These are phyloP conservation scores for Himantopus leucocephalus DNA, from an alignment of 2,113 vertebrate genomes.

Conservation along the genomic window DNA sequence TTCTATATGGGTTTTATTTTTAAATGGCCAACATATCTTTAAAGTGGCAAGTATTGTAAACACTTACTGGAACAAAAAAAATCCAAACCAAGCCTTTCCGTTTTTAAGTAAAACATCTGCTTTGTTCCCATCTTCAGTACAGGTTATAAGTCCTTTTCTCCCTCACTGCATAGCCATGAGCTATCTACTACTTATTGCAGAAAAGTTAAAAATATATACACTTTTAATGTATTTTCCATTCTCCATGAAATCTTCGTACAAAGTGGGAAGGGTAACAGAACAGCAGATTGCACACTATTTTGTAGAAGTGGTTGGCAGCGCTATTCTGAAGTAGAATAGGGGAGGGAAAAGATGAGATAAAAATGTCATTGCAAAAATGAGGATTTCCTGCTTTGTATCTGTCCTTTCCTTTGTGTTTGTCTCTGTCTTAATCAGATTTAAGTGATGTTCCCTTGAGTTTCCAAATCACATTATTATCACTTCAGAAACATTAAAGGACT, in stretches of 20 bases:
- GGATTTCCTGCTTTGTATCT: background rate
- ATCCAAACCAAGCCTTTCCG: background rate
- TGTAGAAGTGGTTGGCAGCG: background rate
- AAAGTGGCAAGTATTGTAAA: background rate
- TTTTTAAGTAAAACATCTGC: background rate
- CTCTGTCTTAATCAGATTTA: background rate
- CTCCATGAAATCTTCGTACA: background rate
- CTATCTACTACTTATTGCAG: background rate
- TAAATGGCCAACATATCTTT: background rate
- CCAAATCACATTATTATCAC: background rate
- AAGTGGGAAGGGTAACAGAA: background rate
- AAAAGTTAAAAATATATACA: background rate
- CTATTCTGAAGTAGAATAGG: background rate
- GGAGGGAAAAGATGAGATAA: slow-evolving; percentile 5
- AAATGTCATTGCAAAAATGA: background rate
- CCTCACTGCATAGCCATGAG: background rate
- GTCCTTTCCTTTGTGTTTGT: background rate
- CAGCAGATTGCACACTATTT: background rate
- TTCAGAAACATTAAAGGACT: slow-evolving; percentile 1
- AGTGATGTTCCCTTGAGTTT: background rate
- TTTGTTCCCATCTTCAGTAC: background rate
- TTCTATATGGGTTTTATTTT: background rate
- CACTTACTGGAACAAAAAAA: background rate
- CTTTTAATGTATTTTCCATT: background rate
- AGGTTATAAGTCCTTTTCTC: background rate